phyloP scores from a whole-genome alignment of 2,888 invertebrate genomes.

The Lasioglossum oenotherae region DNA sequence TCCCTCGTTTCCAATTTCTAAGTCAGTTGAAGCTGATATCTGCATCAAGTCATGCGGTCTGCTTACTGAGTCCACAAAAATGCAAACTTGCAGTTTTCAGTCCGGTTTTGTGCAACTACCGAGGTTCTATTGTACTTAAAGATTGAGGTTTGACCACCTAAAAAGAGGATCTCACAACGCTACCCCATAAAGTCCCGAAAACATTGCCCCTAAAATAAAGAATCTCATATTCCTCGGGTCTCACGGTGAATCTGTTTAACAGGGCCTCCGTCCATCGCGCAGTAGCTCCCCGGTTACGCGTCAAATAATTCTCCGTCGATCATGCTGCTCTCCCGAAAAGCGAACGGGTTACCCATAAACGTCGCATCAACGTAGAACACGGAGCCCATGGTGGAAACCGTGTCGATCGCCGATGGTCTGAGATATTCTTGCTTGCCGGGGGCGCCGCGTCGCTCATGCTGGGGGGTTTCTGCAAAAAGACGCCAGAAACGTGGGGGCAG shows the following conservation, averaged over 20 bases:
- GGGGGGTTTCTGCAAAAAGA: not conserved
- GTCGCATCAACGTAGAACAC: not conserved
- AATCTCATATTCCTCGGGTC: not conserved
- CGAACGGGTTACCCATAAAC: not conserved
- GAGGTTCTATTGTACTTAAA: not conserved
- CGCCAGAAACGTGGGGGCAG: not conserved
- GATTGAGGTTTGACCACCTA: not conserved
- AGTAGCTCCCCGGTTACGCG: not conserved
- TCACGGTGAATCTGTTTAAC: not conserved
- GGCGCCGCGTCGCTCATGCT: constrained; percentile 6
- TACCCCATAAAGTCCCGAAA: not conserved
- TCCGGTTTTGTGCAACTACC: no score
- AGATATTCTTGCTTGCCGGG: not conserved
- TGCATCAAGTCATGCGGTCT: no score
- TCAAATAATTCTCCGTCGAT: not conserved
- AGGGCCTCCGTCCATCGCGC: not conserved
- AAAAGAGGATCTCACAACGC: not conserved
- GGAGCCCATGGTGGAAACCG: not conserved
- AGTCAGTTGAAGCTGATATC: not conserved
- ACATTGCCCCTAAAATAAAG: not conserved
- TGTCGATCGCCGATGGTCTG: not conserved
- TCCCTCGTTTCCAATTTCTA: not conserved
- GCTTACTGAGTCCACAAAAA: no score
- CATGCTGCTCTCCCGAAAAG: not conserved
- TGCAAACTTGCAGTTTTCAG: no score